These are phyloP conservation scores for Cromileptes altivelis DNA, from an alignment of 2,113 vertebrate species.

Conservation along the genomic window DNA sequence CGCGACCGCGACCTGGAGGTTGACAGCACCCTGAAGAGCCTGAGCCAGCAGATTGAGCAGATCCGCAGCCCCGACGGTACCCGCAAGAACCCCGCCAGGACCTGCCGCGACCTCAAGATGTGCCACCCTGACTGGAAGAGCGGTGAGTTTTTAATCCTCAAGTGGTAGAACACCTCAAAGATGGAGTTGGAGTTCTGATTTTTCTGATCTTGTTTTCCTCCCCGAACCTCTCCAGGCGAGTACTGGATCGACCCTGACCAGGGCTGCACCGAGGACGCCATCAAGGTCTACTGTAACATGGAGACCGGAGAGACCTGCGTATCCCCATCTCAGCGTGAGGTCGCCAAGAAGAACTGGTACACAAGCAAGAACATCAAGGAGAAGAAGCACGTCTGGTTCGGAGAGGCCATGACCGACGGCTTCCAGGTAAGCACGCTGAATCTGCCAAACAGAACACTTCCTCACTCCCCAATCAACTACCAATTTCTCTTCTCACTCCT, in stretches of 20 bases:
- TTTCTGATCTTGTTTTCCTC: conserved; percentile 3
- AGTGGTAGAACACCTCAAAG: background rate
- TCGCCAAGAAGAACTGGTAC: conserved; percentile 96
- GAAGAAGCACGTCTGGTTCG: conserved; percentile 97
- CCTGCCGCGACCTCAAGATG: conserved; percentile 99
- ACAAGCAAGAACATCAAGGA: conserved; percentile 95
- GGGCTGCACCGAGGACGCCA: conserved; percentile 96
- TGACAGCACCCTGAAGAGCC: conserved; percentile 97
- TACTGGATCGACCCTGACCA: conserved; percentile 99
- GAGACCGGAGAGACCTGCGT: conserved; percentile 96
- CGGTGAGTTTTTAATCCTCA: conserved; percentile 81
- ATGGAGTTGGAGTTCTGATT: background rate
- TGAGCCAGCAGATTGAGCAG: conserved; percentile 99
- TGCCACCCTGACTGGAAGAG: conserved; percentile 99
- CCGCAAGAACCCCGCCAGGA: conserved; percentile 97
- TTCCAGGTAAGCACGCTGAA: conserved; percentile 88
- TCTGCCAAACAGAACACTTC: background rate
- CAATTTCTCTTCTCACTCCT: background rate
- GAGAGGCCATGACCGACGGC: conserved; percentile 94
- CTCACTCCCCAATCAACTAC: background rate
- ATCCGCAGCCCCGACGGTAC: conserved; percentile 98
- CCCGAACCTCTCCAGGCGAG: conserved; percentile 84
- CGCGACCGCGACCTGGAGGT: conserved; percentile 97
- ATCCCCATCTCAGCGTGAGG: conserved; percentile 84
- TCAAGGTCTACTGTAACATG: conserved; percentile 99